These are phyloP conservation scores for Brachyhypopomus gauderio DNA, from an alignment of 2,113 vertebrate species.

Conservation along the genomic window DNA sequence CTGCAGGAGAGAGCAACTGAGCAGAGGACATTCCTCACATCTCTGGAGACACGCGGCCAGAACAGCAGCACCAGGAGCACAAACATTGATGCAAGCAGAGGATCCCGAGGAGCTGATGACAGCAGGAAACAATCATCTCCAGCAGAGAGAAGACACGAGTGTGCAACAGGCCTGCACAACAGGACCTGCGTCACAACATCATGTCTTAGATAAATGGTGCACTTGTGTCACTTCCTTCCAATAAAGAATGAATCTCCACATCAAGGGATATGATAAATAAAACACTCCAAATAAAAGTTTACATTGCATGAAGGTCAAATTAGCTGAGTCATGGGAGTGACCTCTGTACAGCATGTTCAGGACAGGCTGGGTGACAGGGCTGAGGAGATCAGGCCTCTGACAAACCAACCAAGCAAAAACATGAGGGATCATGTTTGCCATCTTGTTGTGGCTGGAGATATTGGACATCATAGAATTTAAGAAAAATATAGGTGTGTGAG, in stretches of 20 bases:
- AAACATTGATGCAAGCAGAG: not conserved
- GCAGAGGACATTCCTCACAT: conserved; percentile 69
- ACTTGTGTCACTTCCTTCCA: conserved; percentile 65
- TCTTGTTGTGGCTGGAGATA: too few species aligned
- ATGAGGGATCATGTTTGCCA: conserved; percentile 36
- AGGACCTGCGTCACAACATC: conserved; percentile 67
- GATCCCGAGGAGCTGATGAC: not conserved
- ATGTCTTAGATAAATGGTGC: conserved; percentile 68
- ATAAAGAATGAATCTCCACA: conserved; percentile 61
- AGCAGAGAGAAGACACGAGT: not conserved
- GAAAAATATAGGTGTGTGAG: too few species aligned
- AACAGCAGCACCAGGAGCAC: conserved; percentile 61
- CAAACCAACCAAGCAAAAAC: not conserved
- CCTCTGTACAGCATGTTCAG: too few species aligned
- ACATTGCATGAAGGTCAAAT: conserved; percentile 67
- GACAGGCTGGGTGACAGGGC: not conserved
- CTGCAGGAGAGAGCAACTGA: conserved; percentile 68
- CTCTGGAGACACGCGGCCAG: conserved; percentile 72
- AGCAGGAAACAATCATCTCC: not conserved
- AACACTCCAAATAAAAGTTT: conserved; percentile 62
- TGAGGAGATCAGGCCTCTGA: conserved; percentile 48
- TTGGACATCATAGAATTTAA: too few species aligned
- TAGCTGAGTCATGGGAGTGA: conserved; percentile 22
- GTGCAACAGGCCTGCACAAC: conserved; percentile 30
- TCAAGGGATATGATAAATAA: conserved; percentile 54